These are phyloP conservation scores for Aptenodytes patagonicus DNA, from an alignment of 2,113 vertebrate species.

Conservation along the genomic window DNA sequence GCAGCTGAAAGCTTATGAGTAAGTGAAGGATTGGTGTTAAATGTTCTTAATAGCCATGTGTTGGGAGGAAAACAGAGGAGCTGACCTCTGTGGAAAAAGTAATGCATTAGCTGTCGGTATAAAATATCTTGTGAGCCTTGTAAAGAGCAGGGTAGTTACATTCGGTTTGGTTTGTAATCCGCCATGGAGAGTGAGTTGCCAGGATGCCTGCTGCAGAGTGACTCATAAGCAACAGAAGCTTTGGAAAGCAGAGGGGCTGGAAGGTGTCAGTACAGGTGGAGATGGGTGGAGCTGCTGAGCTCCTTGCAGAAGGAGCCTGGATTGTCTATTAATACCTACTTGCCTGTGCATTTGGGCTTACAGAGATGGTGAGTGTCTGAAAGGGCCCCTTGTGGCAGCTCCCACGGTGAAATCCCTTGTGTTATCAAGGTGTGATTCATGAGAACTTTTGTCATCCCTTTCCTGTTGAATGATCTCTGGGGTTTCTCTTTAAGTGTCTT, in stretches of 20 bases:
- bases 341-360: background rate
- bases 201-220: background rate
- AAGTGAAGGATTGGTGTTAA: background rate
- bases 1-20: background rate
- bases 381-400: background rate
- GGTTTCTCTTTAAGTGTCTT: background rate
- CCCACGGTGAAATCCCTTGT: background rate
- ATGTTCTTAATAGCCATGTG: background rate
- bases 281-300: background rate
- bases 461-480: background rate
- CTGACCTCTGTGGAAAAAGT: background rate
- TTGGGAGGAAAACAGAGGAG: background rate
- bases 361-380: background rate
- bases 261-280: background rate
- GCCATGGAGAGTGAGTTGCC: accelerated
- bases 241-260: background rate
- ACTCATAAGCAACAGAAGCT: background rate
- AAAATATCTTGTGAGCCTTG: background rate
- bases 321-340: background rate
- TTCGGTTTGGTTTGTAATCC: background rate
- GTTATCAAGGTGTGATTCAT: background rate
- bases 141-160: background rate
- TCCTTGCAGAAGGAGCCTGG: background rate
- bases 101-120: background rate
- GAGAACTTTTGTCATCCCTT: background rate